A percentile compares a stretch with the other conserved stretches of the same genome.
Conservation (phyloP, 2,888 invertebrate species). For the Caenorhabditis sp. region DNA sequence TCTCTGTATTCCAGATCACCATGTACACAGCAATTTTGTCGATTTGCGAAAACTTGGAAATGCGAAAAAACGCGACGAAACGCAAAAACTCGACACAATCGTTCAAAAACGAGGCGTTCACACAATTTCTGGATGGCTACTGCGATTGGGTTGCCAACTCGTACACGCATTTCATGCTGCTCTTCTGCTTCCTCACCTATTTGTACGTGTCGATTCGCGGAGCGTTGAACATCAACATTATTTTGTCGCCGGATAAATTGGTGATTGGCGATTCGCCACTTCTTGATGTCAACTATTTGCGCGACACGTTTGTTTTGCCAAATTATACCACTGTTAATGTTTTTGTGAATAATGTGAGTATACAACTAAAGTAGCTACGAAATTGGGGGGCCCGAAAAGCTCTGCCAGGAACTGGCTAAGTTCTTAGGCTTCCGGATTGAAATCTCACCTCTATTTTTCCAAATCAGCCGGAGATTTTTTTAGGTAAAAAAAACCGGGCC, state of each 20-base stretch:
- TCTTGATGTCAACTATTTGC: conserved; percentile 61
- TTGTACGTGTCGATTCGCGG: conserved; percentile 46
- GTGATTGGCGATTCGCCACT: conserved; percentile 63
- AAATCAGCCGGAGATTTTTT: too few relatives aligned
- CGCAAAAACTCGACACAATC: conserved; percentile 22
- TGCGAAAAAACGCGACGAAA: conserved; percentile 41
- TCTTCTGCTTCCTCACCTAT: conserved; percentile 54
- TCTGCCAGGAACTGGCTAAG: too few relatives aligned
- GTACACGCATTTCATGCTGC: conserved; percentile 60
- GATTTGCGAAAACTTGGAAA: conserved; percentile 46
- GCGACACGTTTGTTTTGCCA: conserved; percentile 61
- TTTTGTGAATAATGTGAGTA: conserved; percentile 61
- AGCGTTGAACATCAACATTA: conserved; percentile 56
- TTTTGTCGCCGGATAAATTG: conserved; percentile 62
- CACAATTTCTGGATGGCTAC: conserved; percentile 51
- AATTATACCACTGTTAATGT: conserved; percentile 63
- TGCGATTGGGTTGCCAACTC: conserved; percentile 62
- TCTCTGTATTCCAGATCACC: conserved; percentile 72
- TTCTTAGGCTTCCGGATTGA: too few relatives aligned
- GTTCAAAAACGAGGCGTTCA: conserved; percentile 37
- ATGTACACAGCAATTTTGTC: conserved; percentile 56
- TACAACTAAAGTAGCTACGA: too few relatives aligned
- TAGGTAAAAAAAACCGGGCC: too few relatives aligned
- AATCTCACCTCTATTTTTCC: too few relatives aligned
- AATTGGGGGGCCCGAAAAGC: too few relatives aligned